Percentiles rank a stretch among this genome's conserved stretches.
Conservation (phyloP, 2,113 vertebrate genomes). For the Pterocles burchelli region DNA sequence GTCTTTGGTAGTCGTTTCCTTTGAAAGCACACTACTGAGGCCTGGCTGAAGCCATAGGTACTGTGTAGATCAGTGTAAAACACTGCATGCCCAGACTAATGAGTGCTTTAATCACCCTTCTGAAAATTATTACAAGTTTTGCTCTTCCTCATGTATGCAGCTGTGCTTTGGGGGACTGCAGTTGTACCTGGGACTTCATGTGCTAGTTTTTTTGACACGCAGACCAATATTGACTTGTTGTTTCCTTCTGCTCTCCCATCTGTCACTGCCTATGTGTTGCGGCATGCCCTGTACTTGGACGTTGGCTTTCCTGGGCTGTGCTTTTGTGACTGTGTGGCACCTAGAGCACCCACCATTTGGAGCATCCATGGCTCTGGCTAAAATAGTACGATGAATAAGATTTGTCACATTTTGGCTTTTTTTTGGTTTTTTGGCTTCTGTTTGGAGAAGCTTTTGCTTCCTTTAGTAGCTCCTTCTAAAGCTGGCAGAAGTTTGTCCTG, state of each 20-base stretch:
- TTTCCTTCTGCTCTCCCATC: constrained; percentile 54
- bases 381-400: not conserved
- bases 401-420: not conserved
- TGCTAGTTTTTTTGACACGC: constrained; percentile 5
- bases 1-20: not conserved
- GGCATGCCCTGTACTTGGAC: not conserved
- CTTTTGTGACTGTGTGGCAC: not conserved
- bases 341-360: not conserved
- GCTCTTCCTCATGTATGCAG: not conserved
- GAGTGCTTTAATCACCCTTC: not conserved
- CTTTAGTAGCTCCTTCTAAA: not conserved
- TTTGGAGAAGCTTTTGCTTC: not conserved
- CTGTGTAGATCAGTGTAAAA: not conserved
- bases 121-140: not conserved
- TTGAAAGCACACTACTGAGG: not conserved
- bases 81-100: not conserved
- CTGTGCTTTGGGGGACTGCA: not conserved
- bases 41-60: not conserved
- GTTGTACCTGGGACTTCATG: not conserved
- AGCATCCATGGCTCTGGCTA: not conserved
- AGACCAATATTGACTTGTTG: constrained; percentile 8
- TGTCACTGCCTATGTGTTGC: not conserved
- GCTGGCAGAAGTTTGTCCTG: not conserved
- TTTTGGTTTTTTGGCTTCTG: not conserved
- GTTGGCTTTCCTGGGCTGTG: not conserved